Evolutionary conservation across 2,888 invertebrate species (phyloP).

Genomic region (Trachelus tabidus): DNA sequence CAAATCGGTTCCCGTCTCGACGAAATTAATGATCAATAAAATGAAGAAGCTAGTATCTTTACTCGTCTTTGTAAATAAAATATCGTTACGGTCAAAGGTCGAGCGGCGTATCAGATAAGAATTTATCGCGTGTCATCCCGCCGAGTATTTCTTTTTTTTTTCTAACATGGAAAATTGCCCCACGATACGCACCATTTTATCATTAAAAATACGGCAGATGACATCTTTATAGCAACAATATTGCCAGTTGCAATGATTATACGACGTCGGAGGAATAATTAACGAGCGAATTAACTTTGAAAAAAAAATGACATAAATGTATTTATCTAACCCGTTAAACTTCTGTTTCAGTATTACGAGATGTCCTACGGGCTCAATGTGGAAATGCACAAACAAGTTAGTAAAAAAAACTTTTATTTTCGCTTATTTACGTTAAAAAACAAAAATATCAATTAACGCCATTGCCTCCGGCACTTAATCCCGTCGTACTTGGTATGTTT

Average conservation of each 20-base stretch:
- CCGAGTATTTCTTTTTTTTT: background rate
- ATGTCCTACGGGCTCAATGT: conserved; percentile 96
- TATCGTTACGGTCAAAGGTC: background rate
- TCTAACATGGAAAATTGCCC: background rate
- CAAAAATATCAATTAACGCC: conserved; percentile 2
- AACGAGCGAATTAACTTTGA: background rate
- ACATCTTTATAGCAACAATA: background rate
- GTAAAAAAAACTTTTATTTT: conserved; percentile 29
- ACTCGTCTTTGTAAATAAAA: background rate
- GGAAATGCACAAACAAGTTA: conserved; percentile 95
- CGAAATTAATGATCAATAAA: conserved; percentile 31
- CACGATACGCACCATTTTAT: background rate
- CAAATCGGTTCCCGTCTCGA: background rate
- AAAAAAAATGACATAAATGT: too few relatives aligned
- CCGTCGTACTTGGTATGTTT: background rate
- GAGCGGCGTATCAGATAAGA: background rate
- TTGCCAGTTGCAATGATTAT: background rate
- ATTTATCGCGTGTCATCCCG: background rate
- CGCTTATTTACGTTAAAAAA: conserved; percentile 20
- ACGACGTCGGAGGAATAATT: background rate
- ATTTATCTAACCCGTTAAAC: background rate
- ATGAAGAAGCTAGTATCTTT: conserved; percentile 47
- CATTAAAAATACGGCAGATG: background rate
- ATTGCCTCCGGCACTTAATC: conserved; percentile 6
- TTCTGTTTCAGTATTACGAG: conserved; percentile 88